Evolutionary conservation across 2,888 invertebrate species (phyloP).

Genomic region (Dione juno): DNA sequence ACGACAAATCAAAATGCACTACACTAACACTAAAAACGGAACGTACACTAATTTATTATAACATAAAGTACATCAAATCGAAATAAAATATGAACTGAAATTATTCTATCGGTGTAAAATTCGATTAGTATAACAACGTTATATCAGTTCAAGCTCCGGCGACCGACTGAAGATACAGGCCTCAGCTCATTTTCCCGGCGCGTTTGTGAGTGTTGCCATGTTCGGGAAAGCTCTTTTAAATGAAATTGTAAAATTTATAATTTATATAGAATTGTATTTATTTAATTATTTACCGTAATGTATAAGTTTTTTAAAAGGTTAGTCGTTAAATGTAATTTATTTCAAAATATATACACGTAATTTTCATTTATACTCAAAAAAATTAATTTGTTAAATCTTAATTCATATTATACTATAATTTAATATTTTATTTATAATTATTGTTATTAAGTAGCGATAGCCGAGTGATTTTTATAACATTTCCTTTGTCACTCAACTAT

Average conservation of each 20-base stretch:
- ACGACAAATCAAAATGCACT: slow-evolving; percentile 26
- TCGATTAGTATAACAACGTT: slow-evolving; percentile 43
- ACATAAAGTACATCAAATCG: slow-evolving; percentile 42
- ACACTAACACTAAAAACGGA: slow-evolving; percentile 37
- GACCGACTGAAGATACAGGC: slow-evolving; percentile 65
- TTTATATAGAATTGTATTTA: neutral
- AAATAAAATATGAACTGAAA: slow-evolving; percentile 38
- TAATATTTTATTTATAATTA: too few species aligned
- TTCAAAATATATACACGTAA: neutral
- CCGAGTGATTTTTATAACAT: neutral
- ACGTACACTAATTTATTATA: slow-evolving; percentile 33
- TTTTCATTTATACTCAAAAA: too few species aligned
- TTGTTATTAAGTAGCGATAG: too few species aligned
- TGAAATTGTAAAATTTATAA: neutral
- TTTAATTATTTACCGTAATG: neutral
- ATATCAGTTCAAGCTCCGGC: slow-evolving; percentile 59
- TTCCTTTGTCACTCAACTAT: neutral
- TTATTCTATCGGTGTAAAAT: slow-evolving; percentile 43
- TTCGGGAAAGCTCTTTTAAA: slow-evolving; percentile 24
- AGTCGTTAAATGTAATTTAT: neutral
- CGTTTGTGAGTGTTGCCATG: slow-evolving; percentile 40
- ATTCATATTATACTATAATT: too few species aligned
- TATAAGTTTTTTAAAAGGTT: neutral
- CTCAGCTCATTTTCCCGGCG: slow-evolving; percentile 46
- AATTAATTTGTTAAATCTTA: too few species aligned